Percentiles rank a stretch among this genome's conserved stretches.
phyloP scores from a whole-genome alignment of 2,797 vertebrate species.

The Lutjanus campechanus region DNA sequence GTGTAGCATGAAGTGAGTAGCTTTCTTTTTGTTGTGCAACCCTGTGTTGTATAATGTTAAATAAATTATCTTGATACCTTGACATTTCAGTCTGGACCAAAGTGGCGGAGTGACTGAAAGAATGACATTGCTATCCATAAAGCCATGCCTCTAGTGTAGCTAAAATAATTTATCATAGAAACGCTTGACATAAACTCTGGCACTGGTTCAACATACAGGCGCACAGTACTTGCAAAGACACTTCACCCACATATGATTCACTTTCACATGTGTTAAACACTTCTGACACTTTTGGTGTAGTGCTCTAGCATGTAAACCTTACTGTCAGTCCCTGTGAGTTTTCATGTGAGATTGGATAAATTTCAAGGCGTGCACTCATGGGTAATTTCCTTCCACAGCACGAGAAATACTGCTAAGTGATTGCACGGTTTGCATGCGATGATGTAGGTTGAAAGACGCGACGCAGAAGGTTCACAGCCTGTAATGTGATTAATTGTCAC shows the following conservation, averaged over 20 bases:
- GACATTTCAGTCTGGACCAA: neutral
- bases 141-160: neutral
- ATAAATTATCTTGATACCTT: too few species aligned
- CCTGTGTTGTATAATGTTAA: too few species aligned
- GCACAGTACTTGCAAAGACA: neutral
- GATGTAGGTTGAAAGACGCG: slow-evolving; percentile 26
- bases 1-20: too few species aligned
- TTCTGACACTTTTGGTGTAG: slow-evolving; percentile 3
- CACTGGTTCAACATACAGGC: neutral
- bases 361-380: slow-evolving; percentile 43
- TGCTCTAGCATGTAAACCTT: neutral
- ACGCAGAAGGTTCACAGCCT: slow-evolving; percentile 34
- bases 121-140: neutral
- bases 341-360: slow-evolving; percentile 41
- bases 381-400: slow-evolving; percentile 41
- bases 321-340: slow-evolving; percentile 17
- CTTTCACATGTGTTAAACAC: slow-evolving; percentile 16
- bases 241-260: neutral
- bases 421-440: neutral
- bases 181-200: neutral
- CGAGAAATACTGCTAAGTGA: slow-evolving; percentile 14
- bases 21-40: too few species aligned
- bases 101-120: too few species aligned
- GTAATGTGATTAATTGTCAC: slow-evolving; percentile 49
- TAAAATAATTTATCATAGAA: neutral